phyloP scores from a whole-genome alignment of 2,113 vertebrate species.

The Promerops cafer region DNA sequence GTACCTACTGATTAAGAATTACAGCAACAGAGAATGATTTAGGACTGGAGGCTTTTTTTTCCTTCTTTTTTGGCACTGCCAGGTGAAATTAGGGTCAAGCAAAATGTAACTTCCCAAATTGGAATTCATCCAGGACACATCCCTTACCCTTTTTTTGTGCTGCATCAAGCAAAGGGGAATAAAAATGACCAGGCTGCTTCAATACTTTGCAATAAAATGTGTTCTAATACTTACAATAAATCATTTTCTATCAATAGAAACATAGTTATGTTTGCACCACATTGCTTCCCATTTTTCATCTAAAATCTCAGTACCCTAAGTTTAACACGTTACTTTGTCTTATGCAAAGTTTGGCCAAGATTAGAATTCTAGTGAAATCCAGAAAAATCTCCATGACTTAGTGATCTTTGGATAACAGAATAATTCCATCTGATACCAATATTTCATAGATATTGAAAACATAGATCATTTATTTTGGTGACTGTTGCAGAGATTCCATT shows the following conservation, averaged over 20 bases:
- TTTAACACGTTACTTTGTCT: background rate
- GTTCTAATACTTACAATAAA: background rate
- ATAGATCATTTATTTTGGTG: conserved; percentile 16
- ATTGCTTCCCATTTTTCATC: background rate
- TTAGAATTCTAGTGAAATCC: background rate
- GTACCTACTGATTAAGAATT: background rate
- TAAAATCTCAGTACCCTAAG: background rate
- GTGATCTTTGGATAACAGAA: background rate
- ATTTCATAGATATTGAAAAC: conserved; percentile 6
- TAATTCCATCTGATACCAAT: conserved; percentile 7
- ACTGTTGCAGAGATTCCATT: background rate
- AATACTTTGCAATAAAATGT: background rate
- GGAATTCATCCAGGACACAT: background rate
- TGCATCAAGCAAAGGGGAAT: background rate
- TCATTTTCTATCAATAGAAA: background rate
- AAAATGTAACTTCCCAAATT: background rate
- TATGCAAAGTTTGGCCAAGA: background rate
- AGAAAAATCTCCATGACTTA: background rate
- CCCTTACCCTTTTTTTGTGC: background rate
- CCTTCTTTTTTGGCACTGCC: background rate
- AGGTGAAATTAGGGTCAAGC: background rate
- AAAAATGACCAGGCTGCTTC: background rate
- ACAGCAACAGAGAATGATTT: background rate
- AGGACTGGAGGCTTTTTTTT: background rate
- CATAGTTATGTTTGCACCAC: background rate